Percentiles rank a stretch among this genome's conserved stretches.
These are phyloP conservation scores for Synaphobranchus kaupii DNA, from an alignment of 2,797 vertebrate genomes.

Conservation along the genomic window DNA sequence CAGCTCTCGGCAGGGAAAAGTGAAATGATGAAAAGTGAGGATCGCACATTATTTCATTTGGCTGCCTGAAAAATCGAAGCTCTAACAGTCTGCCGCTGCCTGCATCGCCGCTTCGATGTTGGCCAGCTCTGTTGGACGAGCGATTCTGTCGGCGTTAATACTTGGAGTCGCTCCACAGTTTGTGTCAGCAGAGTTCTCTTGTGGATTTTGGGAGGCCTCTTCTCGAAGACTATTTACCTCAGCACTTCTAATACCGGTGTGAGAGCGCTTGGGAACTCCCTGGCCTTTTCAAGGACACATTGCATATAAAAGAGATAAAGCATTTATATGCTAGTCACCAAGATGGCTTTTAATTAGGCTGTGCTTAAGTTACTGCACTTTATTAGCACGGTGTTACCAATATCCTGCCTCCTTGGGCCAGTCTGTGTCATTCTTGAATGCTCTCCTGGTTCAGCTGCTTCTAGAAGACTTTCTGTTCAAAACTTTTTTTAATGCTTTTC, in stretches of 20 bases:
- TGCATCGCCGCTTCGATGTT: not conserved
- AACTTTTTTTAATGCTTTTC: not conserved
- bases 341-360: not conserved
- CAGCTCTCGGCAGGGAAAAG: slow-evolving; percentile 42
- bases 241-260: not conserved
- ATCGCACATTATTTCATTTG: not conserved
- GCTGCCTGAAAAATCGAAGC: not conserved
- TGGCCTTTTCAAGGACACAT: not conserved
- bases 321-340: not conserved
- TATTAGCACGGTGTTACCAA: not conserved
- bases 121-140: not conserved
- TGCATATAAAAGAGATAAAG: not conserved
- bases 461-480: not conserved
- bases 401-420: not conserved
- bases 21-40: slow-evolving; percentile 33
- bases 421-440: not conserved
- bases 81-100: not conserved
- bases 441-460: not conserved
- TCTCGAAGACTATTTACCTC: not conserved
- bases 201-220: not conserved
- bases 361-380: not conserved
- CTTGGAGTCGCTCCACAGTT: not conserved
- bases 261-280: not conserved
- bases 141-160: not conserved
- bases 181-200: not conserved